Conservation (phyloP, 2,888 invertebrate species). For the Chromoteleia sp. region DNA sequence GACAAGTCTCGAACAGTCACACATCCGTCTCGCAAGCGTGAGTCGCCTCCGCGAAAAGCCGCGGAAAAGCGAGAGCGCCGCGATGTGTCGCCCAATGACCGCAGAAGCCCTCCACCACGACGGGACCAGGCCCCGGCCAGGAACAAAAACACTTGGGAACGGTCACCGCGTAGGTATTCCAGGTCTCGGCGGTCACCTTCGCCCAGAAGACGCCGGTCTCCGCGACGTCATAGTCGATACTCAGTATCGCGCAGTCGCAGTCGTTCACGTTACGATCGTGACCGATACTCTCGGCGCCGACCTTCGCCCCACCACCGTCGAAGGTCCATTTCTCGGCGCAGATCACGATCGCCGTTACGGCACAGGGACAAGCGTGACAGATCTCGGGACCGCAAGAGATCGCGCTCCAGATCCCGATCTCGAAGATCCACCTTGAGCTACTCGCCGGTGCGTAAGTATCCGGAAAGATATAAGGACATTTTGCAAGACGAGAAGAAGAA, state of each 20-base stretch:
- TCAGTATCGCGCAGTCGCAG: slow-evolving; percentile 78
- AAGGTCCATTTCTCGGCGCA: slow-evolving; percentile 74
- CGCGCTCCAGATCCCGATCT: slow-evolving; percentile 79
- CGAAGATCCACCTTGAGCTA: slow-evolving; percentile 87
- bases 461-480: slow-evolving; percentile 89
- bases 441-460: slow-evolving; percentile 89
- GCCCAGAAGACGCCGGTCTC: slow-evolving; percentile 72
- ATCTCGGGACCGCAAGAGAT: slow-evolving; percentile 73
- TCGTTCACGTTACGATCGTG: slow-evolving; percentile 79
- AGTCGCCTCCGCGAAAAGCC: slow-evolving; percentile 70
- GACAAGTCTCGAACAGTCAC: slow-evolving; percentile 74
- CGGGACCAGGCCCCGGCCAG: slow-evolving; percentile 71
- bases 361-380: slow-evolving; percentile 57
- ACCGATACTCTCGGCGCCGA: slow-evolving; percentile 74
- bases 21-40: slow-evolving; percentile 73
- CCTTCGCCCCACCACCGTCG: slow-evolving; percentile 72
- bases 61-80: slow-evolving; percentile 73
- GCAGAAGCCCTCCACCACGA: slow-evolving; percentile 71
- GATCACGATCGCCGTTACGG: slow-evolving; percentile 72
- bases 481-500: slow-evolving; percentile 87
- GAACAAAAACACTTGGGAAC: slow-evolving; percentile 72
- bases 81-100: slow-evolving; percentile 82
- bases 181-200: slow-evolving; percentile 78
- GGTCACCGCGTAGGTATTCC: slow-evolving; percentile 78
- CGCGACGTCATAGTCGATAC: slow-evolving; percentile 78